phyloP scores from a whole-genome alignment of 2,888 invertebrate genomes.

The Chouioia cunea region DNA sequence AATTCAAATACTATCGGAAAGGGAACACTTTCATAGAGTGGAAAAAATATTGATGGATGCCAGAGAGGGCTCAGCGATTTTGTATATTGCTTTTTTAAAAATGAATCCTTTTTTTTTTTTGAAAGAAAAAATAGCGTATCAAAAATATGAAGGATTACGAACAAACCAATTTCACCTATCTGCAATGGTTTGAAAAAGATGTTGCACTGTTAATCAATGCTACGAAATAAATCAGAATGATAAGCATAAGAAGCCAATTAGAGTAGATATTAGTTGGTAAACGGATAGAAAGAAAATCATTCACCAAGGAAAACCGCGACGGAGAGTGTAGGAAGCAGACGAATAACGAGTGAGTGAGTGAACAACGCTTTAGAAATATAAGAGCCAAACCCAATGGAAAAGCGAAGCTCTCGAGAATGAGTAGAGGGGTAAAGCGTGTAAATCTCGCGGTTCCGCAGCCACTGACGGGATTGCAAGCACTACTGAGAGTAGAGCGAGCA shows the following conservation, averaged over 20 bases:
- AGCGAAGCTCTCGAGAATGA: not conserved
- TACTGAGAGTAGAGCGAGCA: constrained; percentile 1
- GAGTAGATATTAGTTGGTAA: constrained; percentile 5
- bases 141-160: no score
- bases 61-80: no score
- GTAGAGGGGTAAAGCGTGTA: constrained; percentile 18
- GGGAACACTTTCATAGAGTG: no score
- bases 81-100: no score
- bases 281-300: not conserved
- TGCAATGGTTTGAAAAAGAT: no score
- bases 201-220: no score
- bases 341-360: not conserved
- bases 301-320: not conserved
- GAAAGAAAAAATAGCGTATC: no score
- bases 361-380: constrained; percentile 25
- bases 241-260: constrained; percentile 19
- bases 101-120: no score
- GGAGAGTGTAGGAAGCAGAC: not conserved
- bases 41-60: no score
- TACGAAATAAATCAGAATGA: not conserved
- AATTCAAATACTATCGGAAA: no score
- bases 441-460: constrained; percentile 26
- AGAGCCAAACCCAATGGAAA: not conserved
- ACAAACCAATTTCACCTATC: no score
- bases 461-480: constrained; percentile 24